These are phyloP conservation scores for Alca torda DNA, from an alignment of 2,797 vertebrate genomes.

Conservation along the genomic window DNA sequence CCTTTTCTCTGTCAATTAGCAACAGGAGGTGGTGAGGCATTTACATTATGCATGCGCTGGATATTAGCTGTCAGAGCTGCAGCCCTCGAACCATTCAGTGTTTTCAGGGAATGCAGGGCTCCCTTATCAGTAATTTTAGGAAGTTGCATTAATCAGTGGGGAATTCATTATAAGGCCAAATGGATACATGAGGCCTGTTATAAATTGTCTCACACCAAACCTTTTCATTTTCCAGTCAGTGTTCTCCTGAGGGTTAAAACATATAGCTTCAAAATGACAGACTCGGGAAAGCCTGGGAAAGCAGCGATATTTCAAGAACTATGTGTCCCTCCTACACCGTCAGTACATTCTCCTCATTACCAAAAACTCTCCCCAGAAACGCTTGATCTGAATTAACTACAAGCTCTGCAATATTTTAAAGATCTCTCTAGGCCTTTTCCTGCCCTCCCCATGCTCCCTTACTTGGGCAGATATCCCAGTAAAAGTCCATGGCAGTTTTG, in stretches of 20 bases:
- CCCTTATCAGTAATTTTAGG: conserved; percentile 7
- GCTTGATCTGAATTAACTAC: conserved; percentile 49
- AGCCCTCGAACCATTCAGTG: not conserved
- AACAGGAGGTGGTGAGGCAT: not conserved
- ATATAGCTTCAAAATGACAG: conserved; percentile 1
- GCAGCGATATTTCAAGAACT: conserved; percentile 9
- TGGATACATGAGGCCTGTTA: not conserved
- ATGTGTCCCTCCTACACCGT: conserved; percentile 32
- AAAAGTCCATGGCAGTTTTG: conserved; percentile 23
- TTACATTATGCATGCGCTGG: not conserved
- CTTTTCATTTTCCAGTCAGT: not conserved
- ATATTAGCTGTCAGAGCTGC: not conserved
- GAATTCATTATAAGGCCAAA: conserved; percentile 11
- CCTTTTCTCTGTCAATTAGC: not conserved
- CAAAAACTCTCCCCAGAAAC: conserved; percentile 22
- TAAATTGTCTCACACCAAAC: conserved; percentile 19
- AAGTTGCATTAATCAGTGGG: not conserved
- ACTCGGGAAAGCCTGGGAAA: conserved; percentile 35
- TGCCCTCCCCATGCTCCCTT: conserved; percentile 5
- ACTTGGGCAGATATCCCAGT: conserved; percentile 42
- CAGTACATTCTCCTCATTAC: conserved; percentile 42
- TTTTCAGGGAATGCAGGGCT: not conserved
- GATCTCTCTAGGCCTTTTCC: conserved; percentile 42
- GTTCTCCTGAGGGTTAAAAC: conserved; percentile 35
- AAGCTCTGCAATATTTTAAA: conserved; percentile 36